Evolutionary conservation across 1,140 invertebrate genomes (phyloP), one percentile per base, ranked within the genome.

Genomic region (Pogonus chalceus): DNA sequence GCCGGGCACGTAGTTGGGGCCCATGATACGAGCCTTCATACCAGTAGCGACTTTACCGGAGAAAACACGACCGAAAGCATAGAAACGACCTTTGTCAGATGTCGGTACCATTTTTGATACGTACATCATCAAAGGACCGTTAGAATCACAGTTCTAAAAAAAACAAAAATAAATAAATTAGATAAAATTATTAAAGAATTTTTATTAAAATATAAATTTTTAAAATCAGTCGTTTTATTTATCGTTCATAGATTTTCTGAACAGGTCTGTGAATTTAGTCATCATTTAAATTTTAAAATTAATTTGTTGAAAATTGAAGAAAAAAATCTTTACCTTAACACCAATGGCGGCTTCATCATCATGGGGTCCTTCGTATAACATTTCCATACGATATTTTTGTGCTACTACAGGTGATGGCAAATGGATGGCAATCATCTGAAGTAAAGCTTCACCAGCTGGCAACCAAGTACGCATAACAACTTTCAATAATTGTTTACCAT

Each of bases 381-480:
- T 91, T 79, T 98, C 96, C 87, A 96, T 96, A 79, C 97, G 85
- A 79, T 99, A 99, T 69, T 91, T 95, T 75, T 99, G 97, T 57
- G 97, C 96, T 55, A 92, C 92, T 22, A 99, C 96, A 35, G 97
- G 97, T 22, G 96, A 99, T 57, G 97, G 97, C 67, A 99, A 78
- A 72, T 99, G 96, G 69, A 99, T 97, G 72, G 94, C 93, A 76
- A 99, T 99, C 97, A 99, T 99, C 80, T 98, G 94, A 82, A 99
- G 90, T 62, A 99, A 76, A 69, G 96, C 93, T 75, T 99, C 96
- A 66, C 97, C 97, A 76, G 96, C 97, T 55, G 96, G 96, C 67
- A 99, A 78, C 97, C 97, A 99, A 51, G 91, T 92, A 68, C 95
- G 85, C 95, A 99, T 98, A 24, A 99, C 90, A 64, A 95, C 88